A percentile compares a stretch with the other conserved stretches of the same genome.
Conservation (phyloP, 2,113 vertebrate species). For the Phalacrocorax aristotelis region DNA sequence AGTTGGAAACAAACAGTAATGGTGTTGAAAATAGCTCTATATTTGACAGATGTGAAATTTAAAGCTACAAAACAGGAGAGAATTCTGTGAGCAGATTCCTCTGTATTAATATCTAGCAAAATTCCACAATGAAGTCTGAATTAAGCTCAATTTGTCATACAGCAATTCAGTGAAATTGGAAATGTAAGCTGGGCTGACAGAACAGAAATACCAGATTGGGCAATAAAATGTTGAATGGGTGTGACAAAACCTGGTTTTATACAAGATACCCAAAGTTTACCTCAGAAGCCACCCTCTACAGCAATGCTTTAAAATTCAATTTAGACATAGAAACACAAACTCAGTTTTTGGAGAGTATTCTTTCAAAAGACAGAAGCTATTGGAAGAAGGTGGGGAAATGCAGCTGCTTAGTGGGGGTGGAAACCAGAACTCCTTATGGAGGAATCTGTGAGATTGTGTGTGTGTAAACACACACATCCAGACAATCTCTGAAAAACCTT, state of each 20-base stretch:
- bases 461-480: background rate
- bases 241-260: background rate
- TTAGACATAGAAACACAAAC: background rate
- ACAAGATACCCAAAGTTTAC: background rate
- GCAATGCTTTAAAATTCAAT: background rate
- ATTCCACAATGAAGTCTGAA: background rate
- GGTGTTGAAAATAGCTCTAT: background rate
- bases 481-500: background rate
- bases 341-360: background rate
- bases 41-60: background rate
- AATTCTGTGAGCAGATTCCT: background rate
- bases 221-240: background rate
- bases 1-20: background rate
- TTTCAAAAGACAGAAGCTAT: background rate
- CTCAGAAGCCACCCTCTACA: background rate
- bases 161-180: background rate
- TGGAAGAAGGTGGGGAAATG: background rate
- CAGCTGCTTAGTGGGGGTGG: background rate
- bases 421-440: background rate
- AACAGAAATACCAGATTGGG: background rate
- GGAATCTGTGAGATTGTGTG: background rate
- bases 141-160: background rate
- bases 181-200: background rate
- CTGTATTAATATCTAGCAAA: background rate
- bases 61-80: background rate